Evolutionary conservation across 2,797 vertebrate species (phyloP), one percentile per base, ranked within the genome.

Genomic region (Molossus alvarezi): DNA sequence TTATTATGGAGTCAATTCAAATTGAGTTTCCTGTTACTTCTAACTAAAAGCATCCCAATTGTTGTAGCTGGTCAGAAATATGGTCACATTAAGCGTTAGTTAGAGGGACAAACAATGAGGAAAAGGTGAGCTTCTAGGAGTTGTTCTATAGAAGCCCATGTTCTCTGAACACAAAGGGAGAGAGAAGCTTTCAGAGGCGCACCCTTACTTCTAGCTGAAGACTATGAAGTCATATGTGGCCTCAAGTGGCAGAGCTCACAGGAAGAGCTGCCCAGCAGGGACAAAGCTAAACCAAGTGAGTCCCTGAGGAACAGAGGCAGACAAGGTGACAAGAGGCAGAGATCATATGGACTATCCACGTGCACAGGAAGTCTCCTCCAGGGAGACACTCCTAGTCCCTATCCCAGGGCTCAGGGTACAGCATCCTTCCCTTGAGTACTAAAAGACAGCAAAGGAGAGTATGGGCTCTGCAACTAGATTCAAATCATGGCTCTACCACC

Each of bases 1-100:
- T 79, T 48, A 72, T 3, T 81, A 27, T 15, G 29, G 45, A 90
- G 69, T 73, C 37, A 27, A 73, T 73, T n/a, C 27, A 60, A 91
- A 58, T 14, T 29, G 23, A 41, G 65, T 72, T 86, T 95, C 88
- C 75, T 73, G 37, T 91, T 73, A 85, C 37, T 81, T 86, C 3
- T 65, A 91, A 73, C 33, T 90, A 81, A 86, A 87, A 95, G 57
- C 7, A 86, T 58, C 67, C 25, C 53, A 86, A 94, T 48, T 57
- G 23, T 64, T 65, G 2, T 23, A 65, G 48, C 48, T 73, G 17
- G 29, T 48, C 11, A 45, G 17, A 72, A 86, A 86, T 55, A 65
- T 41, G 73, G 58, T 55, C 88, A 95, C 37, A 65, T 48, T 73
- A 80, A 86, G 37, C 57, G 64, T 87, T 58, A 80, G 64, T 87